Percentiles rank a stretch among this genome's conserved stretches.
Evolutionary conservation across 2,113 vertebrate genomes (phyloP).

Genomic region (Tricholaema leucomelas): DNA sequence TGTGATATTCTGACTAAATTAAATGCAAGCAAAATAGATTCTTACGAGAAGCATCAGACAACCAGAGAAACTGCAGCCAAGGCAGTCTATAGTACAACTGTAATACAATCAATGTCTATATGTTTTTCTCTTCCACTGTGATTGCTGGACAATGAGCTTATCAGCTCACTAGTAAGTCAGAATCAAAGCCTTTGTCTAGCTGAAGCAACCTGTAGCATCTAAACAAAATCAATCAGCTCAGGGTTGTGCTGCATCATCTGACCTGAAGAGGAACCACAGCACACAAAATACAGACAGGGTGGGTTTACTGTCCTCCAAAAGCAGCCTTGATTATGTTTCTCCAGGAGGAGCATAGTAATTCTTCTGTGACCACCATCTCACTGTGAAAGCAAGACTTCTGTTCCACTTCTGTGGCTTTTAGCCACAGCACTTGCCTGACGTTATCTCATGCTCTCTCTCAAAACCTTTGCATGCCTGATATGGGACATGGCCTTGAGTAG

Average conservation of each 20-base stretch:
- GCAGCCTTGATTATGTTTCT: neutral
- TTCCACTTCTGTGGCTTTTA: neutral
- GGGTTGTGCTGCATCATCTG: neutral
- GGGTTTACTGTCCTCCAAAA: neutral
- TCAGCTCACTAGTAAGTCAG: neutral
- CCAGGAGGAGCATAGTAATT: neutral
- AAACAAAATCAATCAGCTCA: neutral
- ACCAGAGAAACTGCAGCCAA: neutral
- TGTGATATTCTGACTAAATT: neutral
- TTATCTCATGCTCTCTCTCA: neutral
- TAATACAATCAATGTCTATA: neutral
- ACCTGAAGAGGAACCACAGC: neutral
- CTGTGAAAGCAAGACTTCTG: neutral
- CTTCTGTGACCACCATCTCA: neutral
- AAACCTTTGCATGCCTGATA: neutral
- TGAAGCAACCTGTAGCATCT: neutral
- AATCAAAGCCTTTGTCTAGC: neutral
- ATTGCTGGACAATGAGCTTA: neutral
- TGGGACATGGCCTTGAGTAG: neutral
- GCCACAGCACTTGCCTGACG: neutral
- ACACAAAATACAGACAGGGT: neutral
- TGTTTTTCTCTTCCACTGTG: neutral
- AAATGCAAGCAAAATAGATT: neutral
- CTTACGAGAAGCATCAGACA: neutral
- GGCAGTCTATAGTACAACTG: neutral